phyloP scores from a whole-genome alignment of 2,888 invertebrate species.

The Choristoneura rosaceana region DNA sequence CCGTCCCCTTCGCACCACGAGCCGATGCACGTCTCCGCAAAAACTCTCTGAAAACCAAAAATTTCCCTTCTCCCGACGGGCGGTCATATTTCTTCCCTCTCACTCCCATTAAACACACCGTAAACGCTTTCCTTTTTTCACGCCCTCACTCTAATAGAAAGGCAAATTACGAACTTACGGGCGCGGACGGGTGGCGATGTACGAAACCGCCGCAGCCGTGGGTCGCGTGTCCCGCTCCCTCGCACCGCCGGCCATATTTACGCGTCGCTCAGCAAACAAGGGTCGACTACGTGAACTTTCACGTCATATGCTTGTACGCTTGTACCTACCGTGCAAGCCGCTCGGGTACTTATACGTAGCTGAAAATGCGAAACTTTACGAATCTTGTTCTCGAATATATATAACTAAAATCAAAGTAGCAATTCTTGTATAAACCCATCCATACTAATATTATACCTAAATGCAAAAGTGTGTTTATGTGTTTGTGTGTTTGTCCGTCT shows the following conservation, averaged over 20 bases:
- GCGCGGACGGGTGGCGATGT: slow-evolving; percentile 85
- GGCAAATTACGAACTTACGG: slow-evolving; percentile 86
- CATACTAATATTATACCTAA: no score
- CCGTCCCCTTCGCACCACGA: slow-evolving; percentile 76
- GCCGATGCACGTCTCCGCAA: slow-evolving; percentile 83
- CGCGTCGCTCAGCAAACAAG: slow-evolving; percentile 72
- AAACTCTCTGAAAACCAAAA: slow-evolving; percentile 84
- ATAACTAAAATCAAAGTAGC: background rate
- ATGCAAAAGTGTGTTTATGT: no score
- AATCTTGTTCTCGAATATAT: background rate
- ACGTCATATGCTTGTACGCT: slow-evolving; percentile 70
- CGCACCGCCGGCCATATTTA: slow-evolving; percentile 65
- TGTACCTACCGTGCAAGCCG: slow-evolving; percentile 53
- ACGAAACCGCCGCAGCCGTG: slow-evolving; percentile 78
- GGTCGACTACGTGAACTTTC: slow-evolving; percentile 80
- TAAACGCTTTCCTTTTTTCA: slow-evolving; percentile 86
- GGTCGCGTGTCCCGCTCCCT: slow-evolving; percentile 71
- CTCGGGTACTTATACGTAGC: slow-evolving; percentile 12
- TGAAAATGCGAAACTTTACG: slow-evolving; percentile 34
- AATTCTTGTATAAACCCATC: no score
- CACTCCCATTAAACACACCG: slow-evolving; percentile 85
- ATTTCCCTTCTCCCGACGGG: slow-evolving; percentile 83
- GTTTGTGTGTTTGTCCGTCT: no score
- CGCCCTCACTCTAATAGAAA: slow-evolving; percentile 86
- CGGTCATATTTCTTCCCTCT: slow-evolving; percentile 85